Percentiles rank a stretch among this genome's conserved stretches.
Conservation (phyloP, 2,888 invertebrate species). For the Aquatica leii region DNA sequence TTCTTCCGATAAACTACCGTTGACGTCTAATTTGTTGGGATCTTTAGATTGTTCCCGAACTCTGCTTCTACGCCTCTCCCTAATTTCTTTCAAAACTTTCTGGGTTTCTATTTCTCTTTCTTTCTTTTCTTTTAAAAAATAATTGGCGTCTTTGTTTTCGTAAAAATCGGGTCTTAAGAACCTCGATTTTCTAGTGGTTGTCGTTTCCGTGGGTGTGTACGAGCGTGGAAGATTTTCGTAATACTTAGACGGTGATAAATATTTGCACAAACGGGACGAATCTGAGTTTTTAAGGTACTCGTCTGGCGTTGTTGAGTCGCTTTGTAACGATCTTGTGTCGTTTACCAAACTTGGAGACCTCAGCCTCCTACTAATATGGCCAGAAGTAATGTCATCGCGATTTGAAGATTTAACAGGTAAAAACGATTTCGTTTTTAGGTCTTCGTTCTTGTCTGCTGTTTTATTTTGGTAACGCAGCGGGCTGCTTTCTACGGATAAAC, state of each 20-base stretch:
- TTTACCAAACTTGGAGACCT: conserved; percentile 6
- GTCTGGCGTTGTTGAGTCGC: not conserved
- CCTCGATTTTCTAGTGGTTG: conserved; percentile 67
- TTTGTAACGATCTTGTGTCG: not conserved
- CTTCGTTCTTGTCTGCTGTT: not conserved
- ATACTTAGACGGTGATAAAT: conserved; percentile 25
- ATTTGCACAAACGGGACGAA: conserved; percentile 23
- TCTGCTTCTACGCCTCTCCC: conserved; percentile 65
- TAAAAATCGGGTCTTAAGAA: conserved; percentile 83
- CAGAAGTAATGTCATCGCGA: not conserved
- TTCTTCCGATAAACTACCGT: not conserved
- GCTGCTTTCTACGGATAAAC: conserved; percentile 55
- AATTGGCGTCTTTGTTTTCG: conserved; percentile 73
- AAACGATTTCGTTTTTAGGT: conserved; percentile 44
- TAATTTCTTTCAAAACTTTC: conserved; percentile 71
- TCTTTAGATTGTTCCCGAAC: conserved; percentile 52
- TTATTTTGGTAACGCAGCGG: conserved; percentile 31
- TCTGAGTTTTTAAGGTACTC: conserved; percentile 11
- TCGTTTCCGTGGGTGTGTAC: not conserved
- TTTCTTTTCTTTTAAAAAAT: conserved; percentile 69
- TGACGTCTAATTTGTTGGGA: conserved; percentile 40
- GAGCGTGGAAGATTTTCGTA: conserved; percentile 30
- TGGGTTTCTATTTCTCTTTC: conserved; percentile 75
- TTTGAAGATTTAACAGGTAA: conserved; percentile 48
- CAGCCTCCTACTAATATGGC: not conserved